A percentile compares a stretch with the other conserved stretches of the same genome.
Conservation (phyloP, 2,797 vertebrate genomes). For the Macropodus opercularis region DNA sequence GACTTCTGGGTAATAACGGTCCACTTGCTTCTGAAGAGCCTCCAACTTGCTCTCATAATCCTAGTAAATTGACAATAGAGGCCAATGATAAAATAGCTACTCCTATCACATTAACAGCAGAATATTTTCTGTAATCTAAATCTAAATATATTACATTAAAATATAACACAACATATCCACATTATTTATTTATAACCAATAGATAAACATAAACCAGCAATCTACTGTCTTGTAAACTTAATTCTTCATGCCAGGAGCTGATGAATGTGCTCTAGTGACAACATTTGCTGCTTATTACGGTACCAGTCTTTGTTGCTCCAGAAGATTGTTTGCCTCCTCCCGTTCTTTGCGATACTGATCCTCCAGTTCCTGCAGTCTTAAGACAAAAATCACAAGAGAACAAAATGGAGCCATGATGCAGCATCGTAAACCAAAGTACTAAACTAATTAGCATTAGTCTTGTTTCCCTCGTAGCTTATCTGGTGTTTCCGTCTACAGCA, state of each 20-base stretch:
- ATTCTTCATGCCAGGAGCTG: background rate
- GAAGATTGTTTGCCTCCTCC: conserved; percentile 94
- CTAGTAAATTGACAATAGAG: conserved; percentile 69
- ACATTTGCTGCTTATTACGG: conserved; percentile 7
- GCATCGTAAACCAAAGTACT: conserved; percentile 6
- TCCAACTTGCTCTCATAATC: conserved; percentile 98
- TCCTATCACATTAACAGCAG: background rate
- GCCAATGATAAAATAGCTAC: background rate
- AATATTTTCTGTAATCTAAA: background rate
- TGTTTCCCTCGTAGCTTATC: background rate
- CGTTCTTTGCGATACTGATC: conserved; percentile 95
- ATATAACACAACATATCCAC: too few species aligned
- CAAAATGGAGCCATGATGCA: background rate
- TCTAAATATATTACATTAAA: too few species aligned
- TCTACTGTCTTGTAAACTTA: background rate
- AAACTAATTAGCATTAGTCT: background rate
- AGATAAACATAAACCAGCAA: too few species aligned
- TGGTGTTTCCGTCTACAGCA: conserved; percentile 1
- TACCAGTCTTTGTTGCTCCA: conserved; percentile 98
- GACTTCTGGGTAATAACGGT: conserved; percentile 88
- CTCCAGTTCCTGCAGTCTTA: conserved; percentile 95
- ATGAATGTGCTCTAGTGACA: background rate
- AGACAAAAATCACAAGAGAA: conserved; percentile 30
- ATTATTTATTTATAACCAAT: too few species aligned
- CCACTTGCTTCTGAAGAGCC: conserved; percentile 96